Conservation (phyloP, 1,140 invertebrate genomes). For the Hycleus cichorii region DNA sequence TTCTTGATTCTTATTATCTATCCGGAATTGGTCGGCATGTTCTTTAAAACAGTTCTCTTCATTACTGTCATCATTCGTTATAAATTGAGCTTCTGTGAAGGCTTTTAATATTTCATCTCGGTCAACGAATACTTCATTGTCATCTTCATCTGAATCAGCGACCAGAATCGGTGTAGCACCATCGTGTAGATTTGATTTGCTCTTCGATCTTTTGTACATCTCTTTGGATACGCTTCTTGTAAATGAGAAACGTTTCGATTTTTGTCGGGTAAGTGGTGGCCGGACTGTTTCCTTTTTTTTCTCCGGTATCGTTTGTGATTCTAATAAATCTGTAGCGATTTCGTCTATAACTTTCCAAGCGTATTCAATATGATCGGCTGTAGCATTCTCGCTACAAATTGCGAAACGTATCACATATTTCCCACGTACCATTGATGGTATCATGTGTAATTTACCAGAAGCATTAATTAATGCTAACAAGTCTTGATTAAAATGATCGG, state of each 20-base stretch:
- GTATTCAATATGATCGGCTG: slow-evolving; percentile 66
- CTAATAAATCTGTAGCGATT: slow-evolving; percentile 59
- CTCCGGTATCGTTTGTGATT: slow-evolving; percentile 29
- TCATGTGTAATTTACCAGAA: slow-evolving; percentile 84
- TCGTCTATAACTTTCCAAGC: slow-evolving; percentile 67
- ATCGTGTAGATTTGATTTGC: slow-evolving; percentile 55
- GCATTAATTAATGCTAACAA: slow-evolving; percentile 79
- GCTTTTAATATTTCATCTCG: not conserved
- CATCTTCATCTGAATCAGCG: slow-evolving; percentile 44
- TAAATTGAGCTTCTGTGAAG: not conserved
- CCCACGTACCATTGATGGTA: slow-evolving; percentile 70
- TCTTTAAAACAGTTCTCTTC: slow-evolving; percentile 28
- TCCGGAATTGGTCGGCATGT: slow-evolving; percentile 17
- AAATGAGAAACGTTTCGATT: slow-evolving; percentile 57
- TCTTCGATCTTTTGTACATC: slow-evolving; percentile 51
- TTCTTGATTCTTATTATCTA: slow-evolving; percentile 14
- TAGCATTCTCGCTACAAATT: slow-evolving; percentile 72
- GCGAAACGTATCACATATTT: slow-evolving; percentile 79
- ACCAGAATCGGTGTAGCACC: slow-evolving; percentile 61
- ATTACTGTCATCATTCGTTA: slow-evolving; percentile 2
- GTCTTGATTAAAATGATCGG: slow-evolving; percentile 71
- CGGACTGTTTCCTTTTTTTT: slow-evolving; percentile 39
- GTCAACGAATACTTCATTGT: slow-evolving; percentile 10
- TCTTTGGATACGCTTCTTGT: slow-evolving; percentile 58
- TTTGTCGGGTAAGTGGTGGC: slow-evolving; percentile 47